Evolutionary conservation across 2,888 invertebrate species (phyloP).

Genomic region (Tiphia femorata): DNA sequence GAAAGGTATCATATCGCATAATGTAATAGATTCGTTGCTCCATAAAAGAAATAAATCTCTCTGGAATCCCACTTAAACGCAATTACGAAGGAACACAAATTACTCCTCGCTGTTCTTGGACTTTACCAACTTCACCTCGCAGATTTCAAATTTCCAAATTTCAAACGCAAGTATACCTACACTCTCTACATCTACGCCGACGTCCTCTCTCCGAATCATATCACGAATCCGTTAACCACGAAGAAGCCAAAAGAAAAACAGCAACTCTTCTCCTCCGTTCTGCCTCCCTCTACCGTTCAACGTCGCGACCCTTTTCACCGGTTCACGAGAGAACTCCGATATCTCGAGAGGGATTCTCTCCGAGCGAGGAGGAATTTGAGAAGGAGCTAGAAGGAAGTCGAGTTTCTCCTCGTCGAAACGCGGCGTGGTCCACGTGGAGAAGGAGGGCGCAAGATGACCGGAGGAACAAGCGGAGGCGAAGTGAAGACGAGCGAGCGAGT

Average conservation of each 20-base stretch:
- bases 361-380: slow-evolving; percentile 6
- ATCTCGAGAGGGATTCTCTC: slow-evolving; percentile 39
- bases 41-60: too few relatives aligned
- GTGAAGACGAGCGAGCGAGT: slow-evolving; percentile 1
- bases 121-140: too few relatives aligned
- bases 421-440: neutral
- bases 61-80: too few relatives aligned
- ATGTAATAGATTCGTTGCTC: too few relatives aligned
- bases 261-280: slow-evolving; percentile 24
- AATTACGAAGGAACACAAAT: too few relatives aligned
- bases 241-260: slow-evolving; percentile 13
- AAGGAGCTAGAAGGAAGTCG: neutral
- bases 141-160: too few relatives aligned
- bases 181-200: too few relatives aligned
- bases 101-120: too few relatives aligned
- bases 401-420: too few relatives aligned
- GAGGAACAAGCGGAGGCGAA: neutral
- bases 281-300: neutral
- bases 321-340: slow-evolving; percentile 30
- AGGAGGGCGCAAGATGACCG: neutral
- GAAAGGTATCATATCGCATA: too few relatives aligned
- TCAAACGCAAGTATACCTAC: too few relatives aligned
- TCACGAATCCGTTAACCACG: neutral
- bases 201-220: too few relatives aligned
- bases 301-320: slow-evolving; percentile 25